phyloP scores from a whole-genome alignment of 1,140 invertebrate genomes.

The Mizuhopecten yessoensis region DNA sequence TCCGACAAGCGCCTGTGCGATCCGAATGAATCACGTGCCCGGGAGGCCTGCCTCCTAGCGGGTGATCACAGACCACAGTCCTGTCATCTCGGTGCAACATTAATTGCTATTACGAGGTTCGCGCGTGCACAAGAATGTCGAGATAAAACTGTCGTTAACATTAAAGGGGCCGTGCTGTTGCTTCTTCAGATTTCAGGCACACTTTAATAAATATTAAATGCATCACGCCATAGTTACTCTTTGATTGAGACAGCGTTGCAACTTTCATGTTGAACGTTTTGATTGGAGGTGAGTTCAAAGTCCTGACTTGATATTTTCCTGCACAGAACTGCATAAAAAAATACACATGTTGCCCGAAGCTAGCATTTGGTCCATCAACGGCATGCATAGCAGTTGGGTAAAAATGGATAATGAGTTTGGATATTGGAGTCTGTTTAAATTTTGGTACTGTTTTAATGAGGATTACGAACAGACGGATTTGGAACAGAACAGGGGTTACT shows the following conservation, averaged over 20 bases:
- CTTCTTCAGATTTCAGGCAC: background rate
- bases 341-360: background rate
- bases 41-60: conserved; percentile 20
- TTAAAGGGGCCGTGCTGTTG: background rate
- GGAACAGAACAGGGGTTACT: no score
- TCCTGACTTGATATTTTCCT: background rate
- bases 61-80: conserved; percentile 1
- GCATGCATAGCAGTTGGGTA: background rate
- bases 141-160: conserved; percentile 35
- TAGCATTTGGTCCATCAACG: background rate
- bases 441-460: no score
- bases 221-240: background rate
- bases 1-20: background rate
- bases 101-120: conserved; percentile 26
- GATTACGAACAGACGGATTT: no score
- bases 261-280: background rate
- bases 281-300: background rate
- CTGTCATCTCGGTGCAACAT: conserved; percentile 31
- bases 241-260: background rate
- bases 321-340: no score
- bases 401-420: background rate
- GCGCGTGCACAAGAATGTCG: conserved; percentile 25
- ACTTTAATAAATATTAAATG: conserved; percentile 4
- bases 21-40: conserved; percentile 7
- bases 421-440: background rate